These are phyloP conservation scores for Poeciliopsis presidionis DNA, from an alignment of 2,797 vertebrate genomes.

Conservation along the genomic window DNA sequence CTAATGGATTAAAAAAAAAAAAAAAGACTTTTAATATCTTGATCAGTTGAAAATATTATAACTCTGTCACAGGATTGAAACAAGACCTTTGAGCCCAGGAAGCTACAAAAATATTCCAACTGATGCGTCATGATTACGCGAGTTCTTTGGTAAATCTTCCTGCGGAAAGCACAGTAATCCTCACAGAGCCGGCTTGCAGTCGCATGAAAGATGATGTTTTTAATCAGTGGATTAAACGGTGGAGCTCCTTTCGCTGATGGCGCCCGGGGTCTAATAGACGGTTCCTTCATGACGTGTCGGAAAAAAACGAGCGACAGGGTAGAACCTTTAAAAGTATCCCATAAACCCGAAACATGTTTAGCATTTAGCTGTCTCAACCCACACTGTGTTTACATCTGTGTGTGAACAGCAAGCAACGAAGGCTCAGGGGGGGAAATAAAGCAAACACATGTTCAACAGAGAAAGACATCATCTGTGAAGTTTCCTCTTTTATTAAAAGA, in stretches of 20 bases:
- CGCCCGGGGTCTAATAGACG: constrained; percentile 4
- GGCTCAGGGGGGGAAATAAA: constrained; percentile 21
- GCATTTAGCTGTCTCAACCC: constrained; percentile 27
- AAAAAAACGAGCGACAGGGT: constrained; percentile 29
- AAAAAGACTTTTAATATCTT: not conserved
- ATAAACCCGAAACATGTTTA: constrained; percentile 29
- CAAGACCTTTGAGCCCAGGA: not conserved
- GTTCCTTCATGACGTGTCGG: constrained; percentile 29
- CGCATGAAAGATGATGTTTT: constrained; percentile 10
- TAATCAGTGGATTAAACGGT: constrained; percentile 34
- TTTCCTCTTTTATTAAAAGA: not conserved
- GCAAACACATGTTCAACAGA: constrained; percentile 6
- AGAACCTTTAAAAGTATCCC: constrained; percentile 21
- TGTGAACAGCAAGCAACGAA: constrained; percentile 29
- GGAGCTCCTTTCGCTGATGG: constrained; percentile 8
- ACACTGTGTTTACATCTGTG: constrained; percentile 40
- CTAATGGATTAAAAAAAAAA: no score
- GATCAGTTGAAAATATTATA: not conserved
- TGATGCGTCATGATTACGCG: not conserved
- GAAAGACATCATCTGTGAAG: not conserved
- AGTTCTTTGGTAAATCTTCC: constrained; percentile 18
- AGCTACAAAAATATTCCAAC: not conserved
- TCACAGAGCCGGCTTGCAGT: constrained; percentile 1
- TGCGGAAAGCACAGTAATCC: constrained; percentile 24
- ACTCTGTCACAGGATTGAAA: not conserved